Evolutionary conservation across 2,888 invertebrate species (phyloP).

Genomic region (Heliconius erato): DNA sequence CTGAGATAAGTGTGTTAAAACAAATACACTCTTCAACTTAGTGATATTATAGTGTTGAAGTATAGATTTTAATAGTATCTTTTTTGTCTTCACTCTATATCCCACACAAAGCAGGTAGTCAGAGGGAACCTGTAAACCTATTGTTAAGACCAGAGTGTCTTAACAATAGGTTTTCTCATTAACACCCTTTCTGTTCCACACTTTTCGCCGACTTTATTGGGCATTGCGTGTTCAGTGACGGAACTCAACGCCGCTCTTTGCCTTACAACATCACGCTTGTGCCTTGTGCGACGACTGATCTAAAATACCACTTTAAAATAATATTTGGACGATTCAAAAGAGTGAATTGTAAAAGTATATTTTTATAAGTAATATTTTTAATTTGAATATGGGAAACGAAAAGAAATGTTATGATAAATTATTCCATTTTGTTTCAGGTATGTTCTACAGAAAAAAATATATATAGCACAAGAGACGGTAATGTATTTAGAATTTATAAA

Average conservation of each 20-base stretch:
- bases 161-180: too few relatives aligned
- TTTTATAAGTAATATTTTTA: not conserved
- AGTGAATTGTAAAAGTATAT: not conserved
- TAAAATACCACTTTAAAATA: too few relatives aligned
- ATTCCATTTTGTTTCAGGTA: slow-evolving; percentile 9
- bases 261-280: too few relatives aligned
- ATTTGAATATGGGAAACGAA: not conserved
- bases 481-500: not conserved
- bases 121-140: not conserved
- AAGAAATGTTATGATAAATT: not conserved
- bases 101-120: not conserved
- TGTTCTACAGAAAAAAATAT: not conserved
- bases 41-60: not conserved
- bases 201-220: too few relatives aligned
- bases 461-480: not conserved
- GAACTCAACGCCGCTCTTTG: too few relatives aligned
- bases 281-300: too few relatives aligned
- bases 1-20: not conserved
- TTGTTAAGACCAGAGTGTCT: not conserved
- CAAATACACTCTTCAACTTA: not conserved
- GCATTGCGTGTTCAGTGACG: too few relatives aligned
- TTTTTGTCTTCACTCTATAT: not conserved
- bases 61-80: not conserved
- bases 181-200: not conserved
- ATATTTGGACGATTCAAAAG: too few relatives aligned